phyloP scores from a whole-genome alignment of 2,888 invertebrate genomes.

The Euzetes globulus region DNA sequence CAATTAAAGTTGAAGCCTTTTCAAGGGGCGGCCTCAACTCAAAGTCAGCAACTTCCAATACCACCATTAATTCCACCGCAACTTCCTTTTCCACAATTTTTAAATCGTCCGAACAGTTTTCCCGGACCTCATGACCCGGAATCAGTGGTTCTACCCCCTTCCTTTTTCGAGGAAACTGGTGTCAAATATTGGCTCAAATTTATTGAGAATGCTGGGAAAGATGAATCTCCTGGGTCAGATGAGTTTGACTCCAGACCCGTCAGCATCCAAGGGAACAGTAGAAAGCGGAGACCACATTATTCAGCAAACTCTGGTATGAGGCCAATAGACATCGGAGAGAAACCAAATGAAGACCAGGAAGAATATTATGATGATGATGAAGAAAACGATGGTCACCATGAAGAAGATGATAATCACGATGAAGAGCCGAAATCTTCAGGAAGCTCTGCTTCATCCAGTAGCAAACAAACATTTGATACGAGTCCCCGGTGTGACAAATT shows the following conservation, averaged over 20 bases:
- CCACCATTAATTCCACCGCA: background rate
- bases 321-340: slow-evolving; percentile 5
- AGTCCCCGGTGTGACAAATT: slow-evolving; percentile 43
- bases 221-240: background rate
- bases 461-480: slow-evolving; percentile 15
- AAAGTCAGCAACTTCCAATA: background rate
- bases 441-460: background rate
- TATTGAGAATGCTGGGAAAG: slow-evolving; percentile 27
- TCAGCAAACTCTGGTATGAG: background rate
- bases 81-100: slow-evolving; percentile 1
- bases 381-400: background rate
- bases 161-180: slow-evolving; percentile 30
- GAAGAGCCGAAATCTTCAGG: slow-evolving; percentile 3
- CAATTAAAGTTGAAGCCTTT: background rate
- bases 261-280: background rate
- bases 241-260: background rate
- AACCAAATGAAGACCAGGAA: background rate
- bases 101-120: slow-evolving; percentile 16
- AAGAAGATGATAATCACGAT: background rate
- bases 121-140: slow-evolving; percentile 30
- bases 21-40: background rate
- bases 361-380: background rate
- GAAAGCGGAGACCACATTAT: background rate
- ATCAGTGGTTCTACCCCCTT: slow-evolving; percentile 26
- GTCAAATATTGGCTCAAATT: slow-evolving; percentile 37